Evolutionary conservation across 23 tunicate species (phyloP), one percentile per base, ranked within the genome.

Genomic region (Ascidia mentula): DNA sequence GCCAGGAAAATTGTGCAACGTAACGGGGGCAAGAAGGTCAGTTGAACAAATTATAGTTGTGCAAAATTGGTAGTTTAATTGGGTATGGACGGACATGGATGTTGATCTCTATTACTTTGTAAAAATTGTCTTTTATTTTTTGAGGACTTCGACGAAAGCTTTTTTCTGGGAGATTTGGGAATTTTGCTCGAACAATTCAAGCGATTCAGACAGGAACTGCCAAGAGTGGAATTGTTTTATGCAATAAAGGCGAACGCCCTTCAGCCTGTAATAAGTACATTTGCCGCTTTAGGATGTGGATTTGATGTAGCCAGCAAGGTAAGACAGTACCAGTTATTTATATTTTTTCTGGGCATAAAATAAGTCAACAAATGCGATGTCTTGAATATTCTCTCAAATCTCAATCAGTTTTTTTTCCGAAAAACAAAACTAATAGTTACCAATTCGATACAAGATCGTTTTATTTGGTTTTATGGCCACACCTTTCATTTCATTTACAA

Each of bases 241-340:
- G 74, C 74, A 34, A 36, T 70, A 31, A 70, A 70, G 74, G 38
- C 38, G 8, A 70, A 70, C 34, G 39, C 37, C 4, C 30, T 70
- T 3, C 74, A 70, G 2, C 74, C 74, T 22, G 30, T 70, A 28
- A 18, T 70, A 28, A 34, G 38, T 6, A 70, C 74, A 20, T 70
- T 70, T 3, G 74, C 74, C 38, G 74, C 74, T 3, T 34, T 70
- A 36, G 74, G 74, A 18, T 70, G 38, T 33, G 74, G 74, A 7
- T 7, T 20, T 34, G 74, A 70, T 31, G 18, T 35, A 3, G 74
- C 74, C 4, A 70, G 74, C 74, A 70, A 34, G 74, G 74, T 70
- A 70, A 26, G 24, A 53, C 7, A 70, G n/a, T n/a, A n/a, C n/a
- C n/a, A n/a, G n/a, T n/a, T n/a, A n/a, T n/a, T n/a, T n/a, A n/a